Base-by-base conservation (phyloP, 2,888 invertebrate species). In the Ophion ellenae region DNA sequence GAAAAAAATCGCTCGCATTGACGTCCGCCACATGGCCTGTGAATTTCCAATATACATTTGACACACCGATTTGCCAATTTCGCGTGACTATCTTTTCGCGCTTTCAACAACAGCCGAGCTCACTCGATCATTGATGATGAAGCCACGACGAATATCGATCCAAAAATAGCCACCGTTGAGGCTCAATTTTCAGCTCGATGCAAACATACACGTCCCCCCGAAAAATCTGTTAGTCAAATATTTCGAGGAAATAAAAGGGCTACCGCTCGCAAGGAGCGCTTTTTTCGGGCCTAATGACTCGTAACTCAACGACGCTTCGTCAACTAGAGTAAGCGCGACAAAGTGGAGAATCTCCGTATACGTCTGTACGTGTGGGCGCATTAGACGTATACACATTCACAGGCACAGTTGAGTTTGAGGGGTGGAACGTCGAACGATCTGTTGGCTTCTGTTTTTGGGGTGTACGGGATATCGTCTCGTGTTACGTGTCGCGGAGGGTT, bases 391-490 rank as follows among this genome's bases (percentile, higher is more conserved):
- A 69, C 32, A 32, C 20, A 47, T 4, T 4, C 47, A 53, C 53
- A 17, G 53, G 11, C 20, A 40, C 40, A 57, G 53, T 74, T 61
- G 66, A 63, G 40, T 77, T 79, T 64, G 81, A 84, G 86, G 86
- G 86, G 86, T 78, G 81, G 78, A 78, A 91, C 90, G 89, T 88
- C 89, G 91, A 90, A 90, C 91, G 92, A 92, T 93, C 92, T 91
- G 91, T 90, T 90, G 76, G 63, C 57, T 78, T 80, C 74, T 67
- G 80, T 81, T 81, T 61, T 59, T 53, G 61, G 74, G 89, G 88
- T 88, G 88, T 87, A 84, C 89, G 88, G 82, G 66, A 80, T 86
- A 83, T 73, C 82, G 82, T 83, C 80, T 77, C 85, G 88, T 76
- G 86, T 82, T 81, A 82, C 75, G 84, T 74, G 64, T 84, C 63